phyloP scores from a whole-genome alignment of 2,113 vertebrate species.

The Puma concolor region DNA sequence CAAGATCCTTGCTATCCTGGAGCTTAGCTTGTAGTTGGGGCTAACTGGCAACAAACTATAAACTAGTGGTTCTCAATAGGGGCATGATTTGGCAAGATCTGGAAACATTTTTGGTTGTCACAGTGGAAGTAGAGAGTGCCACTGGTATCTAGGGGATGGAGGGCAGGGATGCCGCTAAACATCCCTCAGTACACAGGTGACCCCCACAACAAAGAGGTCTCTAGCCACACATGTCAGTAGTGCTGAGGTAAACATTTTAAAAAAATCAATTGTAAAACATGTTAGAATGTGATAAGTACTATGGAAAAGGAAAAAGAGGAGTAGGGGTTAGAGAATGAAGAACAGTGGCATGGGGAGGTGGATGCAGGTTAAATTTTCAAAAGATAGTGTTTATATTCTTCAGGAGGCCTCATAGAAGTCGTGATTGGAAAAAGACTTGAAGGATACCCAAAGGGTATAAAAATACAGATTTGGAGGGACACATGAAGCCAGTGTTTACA shows the following conservation, averaged over 20 bases:
- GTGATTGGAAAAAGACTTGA: neutral
- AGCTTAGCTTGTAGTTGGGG: neutral
- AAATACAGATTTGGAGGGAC: too few species aligned
- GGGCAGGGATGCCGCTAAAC: neutral
- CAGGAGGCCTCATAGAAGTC: neutral
- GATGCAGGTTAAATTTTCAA: neutral
- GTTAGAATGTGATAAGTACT: neutral
- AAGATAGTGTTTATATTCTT: neutral
- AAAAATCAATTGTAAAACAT: neutral
- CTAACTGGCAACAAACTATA: neutral
- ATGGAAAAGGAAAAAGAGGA: neutral
- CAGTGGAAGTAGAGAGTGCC: neutral
- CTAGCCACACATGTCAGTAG: neutral
- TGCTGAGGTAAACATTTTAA: neutral
- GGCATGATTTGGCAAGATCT: neutral
- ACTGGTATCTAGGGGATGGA: neutral
- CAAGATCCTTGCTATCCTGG: neutral
- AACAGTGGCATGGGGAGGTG: neutral
- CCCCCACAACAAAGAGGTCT: neutral
- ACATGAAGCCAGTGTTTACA: too few species aligned
- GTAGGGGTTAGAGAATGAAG: neutral
- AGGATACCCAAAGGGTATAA: neutral
- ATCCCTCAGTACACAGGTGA: too few species aligned
- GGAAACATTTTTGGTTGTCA: neutral
- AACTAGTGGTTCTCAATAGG: neutral